Evolutionary conservation across 2,113 vertebrate genomes (phyloP).

Genomic region (Oncorhynchus clarkii): DNA sequence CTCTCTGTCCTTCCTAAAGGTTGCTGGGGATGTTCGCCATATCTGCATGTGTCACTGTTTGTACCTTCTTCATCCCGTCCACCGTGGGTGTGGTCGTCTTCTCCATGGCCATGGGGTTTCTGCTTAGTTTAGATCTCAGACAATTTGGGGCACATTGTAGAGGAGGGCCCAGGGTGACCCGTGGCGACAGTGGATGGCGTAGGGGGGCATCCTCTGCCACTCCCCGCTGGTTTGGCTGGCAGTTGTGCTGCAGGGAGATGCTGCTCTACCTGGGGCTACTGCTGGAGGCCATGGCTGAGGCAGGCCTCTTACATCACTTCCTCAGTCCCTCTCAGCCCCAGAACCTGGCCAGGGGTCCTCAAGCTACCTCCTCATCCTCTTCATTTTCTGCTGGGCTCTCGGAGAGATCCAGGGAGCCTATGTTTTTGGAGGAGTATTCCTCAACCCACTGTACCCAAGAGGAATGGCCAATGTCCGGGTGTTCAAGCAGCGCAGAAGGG

Average conservation of each 20-base stretch:
- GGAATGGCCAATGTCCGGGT: constrained; percentile 79
- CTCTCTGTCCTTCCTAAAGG: constrained; percentile 67
- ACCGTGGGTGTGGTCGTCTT: constrained; percentile 87
- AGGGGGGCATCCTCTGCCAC: constrained; percentile 43
- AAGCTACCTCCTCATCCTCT: constrained; percentile 79
- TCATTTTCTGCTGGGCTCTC: constrained; percentile 79
- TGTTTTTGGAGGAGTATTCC: constrained; percentile 84
- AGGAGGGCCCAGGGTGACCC: constrained; percentile 54
- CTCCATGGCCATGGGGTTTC: constrained; percentile 87
- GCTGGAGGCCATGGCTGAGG: constrained; percentile 78
- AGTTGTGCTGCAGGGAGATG: constrained; percentile 77
- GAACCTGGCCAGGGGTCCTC: constrained; percentile 70
- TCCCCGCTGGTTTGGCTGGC: constrained; percentile 63
- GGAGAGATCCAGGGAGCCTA: constrained; percentile 90
- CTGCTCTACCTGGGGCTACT: constrained; percentile 78
- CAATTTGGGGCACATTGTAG: constrained; percentile 76
- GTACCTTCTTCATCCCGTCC: constrained; percentile 90
- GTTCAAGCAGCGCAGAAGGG: constrained; percentile 82
- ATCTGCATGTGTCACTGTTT: constrained; percentile 80
- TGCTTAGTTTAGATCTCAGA: constrained; percentile 90
- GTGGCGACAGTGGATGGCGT: constrained; percentile 56
- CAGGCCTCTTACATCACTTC: constrained; percentile 83
- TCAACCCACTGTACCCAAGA: constrained; percentile 93
- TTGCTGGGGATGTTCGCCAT: constrained; percentile 87
- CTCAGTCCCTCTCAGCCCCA: constrained; percentile 52